phyloP scores from a whole-genome alignment of 1,140 invertebrate species.

The Anoplophora glabripennis region DNA sequence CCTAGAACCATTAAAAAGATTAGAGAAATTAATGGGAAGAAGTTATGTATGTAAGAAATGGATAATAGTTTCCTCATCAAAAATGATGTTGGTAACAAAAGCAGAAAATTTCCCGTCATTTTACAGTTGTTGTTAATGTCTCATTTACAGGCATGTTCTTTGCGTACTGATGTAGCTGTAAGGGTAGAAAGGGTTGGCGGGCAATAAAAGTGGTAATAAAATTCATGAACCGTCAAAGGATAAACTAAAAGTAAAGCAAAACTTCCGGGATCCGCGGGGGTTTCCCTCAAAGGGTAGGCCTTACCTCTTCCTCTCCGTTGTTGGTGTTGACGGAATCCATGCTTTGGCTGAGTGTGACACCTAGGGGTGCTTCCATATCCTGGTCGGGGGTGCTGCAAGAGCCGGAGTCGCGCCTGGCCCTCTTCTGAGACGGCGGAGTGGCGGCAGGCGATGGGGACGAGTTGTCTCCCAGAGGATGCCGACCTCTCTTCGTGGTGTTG shows the following conservation, averaged over 20 bases:
- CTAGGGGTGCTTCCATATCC: constrained; percentile 55
- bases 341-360: constrained; percentile 72
- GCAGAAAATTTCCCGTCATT: too few relatives aligned
- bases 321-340: constrained; percentile 91
- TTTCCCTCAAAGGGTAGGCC: constrained; percentile 38
- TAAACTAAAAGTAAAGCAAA: background rate
- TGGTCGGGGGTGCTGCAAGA: constrained; percentile 39
- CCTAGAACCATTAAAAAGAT: too few relatives aligned
- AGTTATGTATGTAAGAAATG: too few relatives aligned
- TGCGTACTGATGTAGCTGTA: background rate
- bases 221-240: background rate
- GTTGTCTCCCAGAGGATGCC: constrained; percentile 47
- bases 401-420: constrained; percentile 54
- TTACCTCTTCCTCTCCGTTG: constrained; percentile 87
- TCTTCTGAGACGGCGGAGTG: constrained; percentile 51
- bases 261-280: background rate
- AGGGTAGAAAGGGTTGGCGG: background rate
- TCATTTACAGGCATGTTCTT: background rate
- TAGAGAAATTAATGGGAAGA: too few relatives aligned
- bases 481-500: constrained; percentile 47
- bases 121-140: too few relatives aligned
- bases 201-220: background rate
- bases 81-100: too few relatives aligned
- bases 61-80: too few relatives aligned
- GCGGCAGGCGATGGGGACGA: constrained; percentile 44